Evolutionary conservation across 2,797 vertebrate species (phyloP).

Genomic region (Agapornis canus): DNA sequence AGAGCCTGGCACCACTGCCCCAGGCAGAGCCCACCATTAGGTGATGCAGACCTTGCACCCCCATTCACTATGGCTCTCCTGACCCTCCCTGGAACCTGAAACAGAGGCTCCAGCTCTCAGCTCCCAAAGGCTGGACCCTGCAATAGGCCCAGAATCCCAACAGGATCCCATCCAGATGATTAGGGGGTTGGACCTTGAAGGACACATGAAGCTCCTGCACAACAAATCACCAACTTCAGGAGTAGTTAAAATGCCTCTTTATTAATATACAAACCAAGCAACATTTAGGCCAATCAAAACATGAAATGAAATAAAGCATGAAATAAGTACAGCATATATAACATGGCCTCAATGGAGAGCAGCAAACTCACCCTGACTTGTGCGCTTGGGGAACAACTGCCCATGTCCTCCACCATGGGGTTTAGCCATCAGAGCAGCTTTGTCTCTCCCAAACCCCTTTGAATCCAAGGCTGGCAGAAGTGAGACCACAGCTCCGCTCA

Average conservation of each 20-base stretch:
- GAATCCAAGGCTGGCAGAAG: background rate
- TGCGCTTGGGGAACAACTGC: background rate
- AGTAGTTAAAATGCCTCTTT: conserved; percentile 62
- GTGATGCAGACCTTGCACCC: background rate
- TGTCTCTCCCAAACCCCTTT: background rate
- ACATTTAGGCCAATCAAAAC: conserved; percentile 23
- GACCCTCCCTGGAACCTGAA: accelerated
- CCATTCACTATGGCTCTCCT: accelerated
- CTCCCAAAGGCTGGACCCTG: background rate
- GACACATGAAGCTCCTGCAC: background rate
- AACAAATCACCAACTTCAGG: accelerated
- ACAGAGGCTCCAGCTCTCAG: background rate
- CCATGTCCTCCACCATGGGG: accelerated
- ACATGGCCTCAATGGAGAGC: background rate
- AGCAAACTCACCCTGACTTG: background rate
- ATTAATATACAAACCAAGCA: conserved; percentile 65
- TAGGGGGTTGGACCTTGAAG: background rate
- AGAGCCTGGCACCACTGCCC: background rate
- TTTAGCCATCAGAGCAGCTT: background rate
- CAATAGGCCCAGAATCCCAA: background rate
- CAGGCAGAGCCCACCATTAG: accelerated
- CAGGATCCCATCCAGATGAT: background rate
- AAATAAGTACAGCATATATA: conserved; percentile 28
- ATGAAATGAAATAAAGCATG: background rate
- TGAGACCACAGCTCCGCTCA: background rate